Evolutionary conservation across 92 coral and sea anemone genomes (phyloP), one percentile per base, ranked within the genome.

Genomic region (Montipora capitata): DNA sequence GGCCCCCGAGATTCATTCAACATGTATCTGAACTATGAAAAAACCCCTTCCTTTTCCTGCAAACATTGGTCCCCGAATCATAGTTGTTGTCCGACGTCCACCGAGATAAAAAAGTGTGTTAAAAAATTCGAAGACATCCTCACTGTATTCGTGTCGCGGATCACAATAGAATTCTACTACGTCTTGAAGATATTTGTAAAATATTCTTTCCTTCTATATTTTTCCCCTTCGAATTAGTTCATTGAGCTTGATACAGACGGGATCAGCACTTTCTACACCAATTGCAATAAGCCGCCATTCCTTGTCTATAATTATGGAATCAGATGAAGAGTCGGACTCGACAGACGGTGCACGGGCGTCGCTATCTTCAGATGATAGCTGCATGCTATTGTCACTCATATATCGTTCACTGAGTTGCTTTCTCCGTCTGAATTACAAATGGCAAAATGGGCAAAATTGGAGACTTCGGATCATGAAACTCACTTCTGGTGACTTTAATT

Each of bases 81-180:
- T 76, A 15, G 84, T 89, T 57, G 84, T 69, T 4, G 89, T 84
- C 64, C 86, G 81, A 11, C 80, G 77, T 27, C 93, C 93, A 1
- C 89, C 85, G 16, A 89, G 40, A 20, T 89, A 89, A 4, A 89
- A 10, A 2, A 84, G n/a, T 9, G 93, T 58, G 45, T 82, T 89
- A 67, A 89, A 84, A 72, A 84, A 89, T 68, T 89, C 85, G 68
- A 89, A 51, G 18, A 89, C 93, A 3, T 89, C 86, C 45, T 72
- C 52, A 68, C 42, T 69, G 40, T 82, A 82, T 67, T 89, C 78
- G 66, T 89, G 89, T 77, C 85, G 59, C 13, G 85, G 89, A 65
- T 89, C 80, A 42, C 66, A 43, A 73, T 75, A 77, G 5, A 89
- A 42, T 39, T 77, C 84, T 5, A 83, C 51, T 6, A 83, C 72